Evolutionary conservation across 2,888 invertebrate species (phyloP).

Genomic region (Mallateleia sp.): DNA sequence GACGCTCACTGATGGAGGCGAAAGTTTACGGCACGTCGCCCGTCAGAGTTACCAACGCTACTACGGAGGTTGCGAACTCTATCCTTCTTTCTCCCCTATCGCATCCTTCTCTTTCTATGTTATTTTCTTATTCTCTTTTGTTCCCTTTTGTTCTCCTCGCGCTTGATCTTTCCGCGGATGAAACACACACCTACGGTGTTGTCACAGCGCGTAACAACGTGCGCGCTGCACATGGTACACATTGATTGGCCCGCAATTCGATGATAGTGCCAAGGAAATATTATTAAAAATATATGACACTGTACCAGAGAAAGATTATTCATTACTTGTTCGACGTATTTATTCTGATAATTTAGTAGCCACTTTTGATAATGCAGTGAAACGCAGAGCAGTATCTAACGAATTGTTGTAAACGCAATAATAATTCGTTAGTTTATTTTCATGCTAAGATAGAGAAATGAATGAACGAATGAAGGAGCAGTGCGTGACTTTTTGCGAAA

Average conservation of each 20-base stretch:
- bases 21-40: conserved; percentile 88
- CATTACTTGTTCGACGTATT: no score
- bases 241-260: conserved; percentile 49
- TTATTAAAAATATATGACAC: no score
- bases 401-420: no score
- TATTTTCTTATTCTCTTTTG: conserved; percentile 68
- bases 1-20: conserved; percentile 87
- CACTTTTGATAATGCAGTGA: no score
- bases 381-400: no score
- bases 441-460: not conserved
- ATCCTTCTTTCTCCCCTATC: conserved; percentile 64
- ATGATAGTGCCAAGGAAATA: no score
- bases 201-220: conserved; percentile 66
- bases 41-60: conserved; percentile 88
- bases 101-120: conserved; percentile 43
- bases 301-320: no score
- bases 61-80: conserved; percentile 84
- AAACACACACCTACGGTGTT: conserved; percentile 71
- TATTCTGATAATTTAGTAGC: no score
- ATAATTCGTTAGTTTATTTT: no score
- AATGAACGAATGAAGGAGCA: not conserved
- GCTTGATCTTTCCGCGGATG: conserved; percentile 69
- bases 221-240: conserved; percentile 55
- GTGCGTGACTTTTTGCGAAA: not conserved
- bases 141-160: conserved; percentile 66